Evolutionary conservation across 2,113 vertebrate genomes (phyloP), one percentile per base, ranked within the genome.

Genomic region (Bos taurus): DNA sequence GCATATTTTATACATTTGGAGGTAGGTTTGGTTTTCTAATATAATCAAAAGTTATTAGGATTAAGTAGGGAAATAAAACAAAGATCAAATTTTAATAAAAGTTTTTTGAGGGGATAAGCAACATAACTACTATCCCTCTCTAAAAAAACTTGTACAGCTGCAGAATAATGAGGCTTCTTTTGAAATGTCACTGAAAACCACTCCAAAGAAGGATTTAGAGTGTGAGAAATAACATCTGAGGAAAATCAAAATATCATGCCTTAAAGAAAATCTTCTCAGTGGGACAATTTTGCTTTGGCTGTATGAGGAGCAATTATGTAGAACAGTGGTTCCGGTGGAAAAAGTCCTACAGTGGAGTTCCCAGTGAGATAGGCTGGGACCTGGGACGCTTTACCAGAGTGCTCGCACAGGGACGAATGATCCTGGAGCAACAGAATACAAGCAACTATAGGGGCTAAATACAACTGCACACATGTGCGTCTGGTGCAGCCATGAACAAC

Each of bases 21-120:
- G 46, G 10, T 77, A 78, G 4, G 23, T 60, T 82, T 96, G 80
- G 12, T 60, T 93, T 93, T 86, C 82, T 80, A 87, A 92, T 28
- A 14, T 21, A 43, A 57, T 62, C 36, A n/a, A 62, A 87, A 62
- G 28, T 48, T 62, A 82, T 28, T 52, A 57, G 62, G 64, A 78
- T 46, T 74, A 59, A 62, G n/a, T 59, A 48, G 60, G 26, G 9
- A 92, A 93, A 28, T 23, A 90, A 89, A 92, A 56, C 17, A 25
- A 83, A 46, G 30, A 56, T 57, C 28, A 59, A 59, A 71, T 52
- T 36, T 84, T 89, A 90, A 93, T 36, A 84, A 57, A 50, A 90
- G 1, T 77, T 57, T 93, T 82, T 77, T 52, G 50, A 59, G 14
- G 16, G 2, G 6, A 81, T 40, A 81, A 87, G 50, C 12, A 50